Conservation (phyloP, 2,888 invertebrate species). For the Eurois occulta region DNA sequence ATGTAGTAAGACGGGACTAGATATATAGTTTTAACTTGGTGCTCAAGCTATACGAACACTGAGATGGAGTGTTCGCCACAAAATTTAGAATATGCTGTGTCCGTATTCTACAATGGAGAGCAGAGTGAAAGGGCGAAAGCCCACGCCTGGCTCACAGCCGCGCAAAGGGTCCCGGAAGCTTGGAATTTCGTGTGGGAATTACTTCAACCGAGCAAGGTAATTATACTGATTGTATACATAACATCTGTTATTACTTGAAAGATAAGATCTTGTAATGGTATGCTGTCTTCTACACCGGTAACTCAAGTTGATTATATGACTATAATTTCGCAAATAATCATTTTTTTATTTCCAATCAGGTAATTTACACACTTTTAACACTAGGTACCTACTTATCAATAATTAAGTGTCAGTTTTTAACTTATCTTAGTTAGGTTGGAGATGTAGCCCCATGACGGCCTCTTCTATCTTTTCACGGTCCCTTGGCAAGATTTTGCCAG, state of each 20-base stretch:
- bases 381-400: too few species aligned
- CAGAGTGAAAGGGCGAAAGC: conserved; percentile 93
- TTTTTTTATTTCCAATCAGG: too few species aligned
- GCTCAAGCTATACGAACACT: conserved; percentile 19
- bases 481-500: too few species aligned
- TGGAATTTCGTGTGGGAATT: conserved; percentile 98
- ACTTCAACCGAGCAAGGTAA: conserved; percentile 95
- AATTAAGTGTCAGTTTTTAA: too few species aligned
- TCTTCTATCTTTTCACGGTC: too few species aligned
- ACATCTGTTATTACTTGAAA: conserved; percentile 29
- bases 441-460: too few species aligned
- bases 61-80: conserved; percentile 92
- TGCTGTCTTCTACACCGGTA: background rate
- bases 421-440: too few species aligned
- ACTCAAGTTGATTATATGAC: background rate
- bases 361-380: too few species aligned
- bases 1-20: conserved; percentile 39
- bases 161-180: conserved; percentile 96
- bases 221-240: background rate
- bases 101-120: conserved; percentile 92
- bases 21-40: conserved; percentile 30
- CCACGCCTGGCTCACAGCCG: conserved; percentile 96
- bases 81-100: conserved; percentile 93
- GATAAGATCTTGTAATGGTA: conserved; percentile 28
- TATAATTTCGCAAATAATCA: conserved; percentile 2